phyloP scores from a whole-genome alignment of 2,113 vertebrate species.

The Struthio camelus region DNA sequence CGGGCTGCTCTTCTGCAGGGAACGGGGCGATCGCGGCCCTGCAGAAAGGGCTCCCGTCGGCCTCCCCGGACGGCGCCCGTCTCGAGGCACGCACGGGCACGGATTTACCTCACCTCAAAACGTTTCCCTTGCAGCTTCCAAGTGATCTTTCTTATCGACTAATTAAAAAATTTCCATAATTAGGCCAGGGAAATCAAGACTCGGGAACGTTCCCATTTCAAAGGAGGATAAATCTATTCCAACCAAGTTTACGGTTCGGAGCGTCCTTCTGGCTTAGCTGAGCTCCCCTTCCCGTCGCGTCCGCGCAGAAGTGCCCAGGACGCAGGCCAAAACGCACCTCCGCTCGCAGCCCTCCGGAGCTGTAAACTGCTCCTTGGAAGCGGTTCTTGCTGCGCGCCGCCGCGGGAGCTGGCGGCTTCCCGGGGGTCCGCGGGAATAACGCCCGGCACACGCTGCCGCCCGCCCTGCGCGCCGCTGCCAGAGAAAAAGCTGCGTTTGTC shows the following conservation, averaged over 20 bases:
- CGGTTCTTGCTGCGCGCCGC: no score
- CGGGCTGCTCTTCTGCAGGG: accelerated
- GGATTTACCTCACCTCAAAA: constrained; percentile 10
- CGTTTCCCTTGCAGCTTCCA: constrained; percentile 9
- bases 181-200: constrained; percentile 35
- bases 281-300: no score
- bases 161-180: constrained; percentile 62
- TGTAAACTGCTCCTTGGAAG: accelerated
- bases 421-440: no score
- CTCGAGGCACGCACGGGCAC: background rate
- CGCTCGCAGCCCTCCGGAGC: background rate
- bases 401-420: no score
- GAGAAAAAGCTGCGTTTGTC: no score
- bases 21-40: background rate
- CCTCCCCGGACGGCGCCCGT: background rate
- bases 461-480: no score
- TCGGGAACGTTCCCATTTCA: background rate
- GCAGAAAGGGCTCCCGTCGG: no score
- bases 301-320: no score
- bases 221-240: background rate
- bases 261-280: background rate
- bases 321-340: no score
- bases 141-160: constrained; percentile 53
- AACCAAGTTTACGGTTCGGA: background rate
- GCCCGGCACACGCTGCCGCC: no score